Evolutionary conservation across 2,888 invertebrate genomes (phyloP).

Genomic region (Mesochorus sp.): DNA sequence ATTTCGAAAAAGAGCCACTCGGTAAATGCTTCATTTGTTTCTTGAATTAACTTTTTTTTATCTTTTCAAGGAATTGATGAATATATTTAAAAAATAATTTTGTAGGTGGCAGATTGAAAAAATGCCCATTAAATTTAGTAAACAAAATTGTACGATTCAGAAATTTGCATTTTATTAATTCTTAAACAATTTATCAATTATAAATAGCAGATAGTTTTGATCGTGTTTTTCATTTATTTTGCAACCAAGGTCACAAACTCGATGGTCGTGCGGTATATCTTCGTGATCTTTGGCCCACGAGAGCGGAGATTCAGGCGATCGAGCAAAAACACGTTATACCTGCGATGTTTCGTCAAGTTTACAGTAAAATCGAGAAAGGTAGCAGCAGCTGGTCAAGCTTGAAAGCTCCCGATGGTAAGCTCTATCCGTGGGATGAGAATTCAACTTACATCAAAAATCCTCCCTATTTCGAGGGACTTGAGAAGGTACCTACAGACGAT

Average conservation of each 20-base stretch:
- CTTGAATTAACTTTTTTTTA: background rate
- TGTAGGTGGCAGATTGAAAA: too few relatives aligned
- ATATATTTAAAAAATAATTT: too few relatives aligned
- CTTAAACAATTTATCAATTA: too few relatives aligned
- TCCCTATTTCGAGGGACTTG: constrained; percentile 96
- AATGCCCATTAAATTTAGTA: too few relatives aligned
- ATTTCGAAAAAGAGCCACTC: constrained; percentile 94
- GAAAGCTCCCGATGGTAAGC: constrained; percentile 89
- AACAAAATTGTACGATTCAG: too few relatives aligned
- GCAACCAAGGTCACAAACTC: constrained; percentile 71
- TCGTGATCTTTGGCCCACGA: constrained; percentile 97
- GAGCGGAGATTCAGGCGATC: constrained; percentile 93
- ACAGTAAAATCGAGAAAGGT: constrained; percentile 92
- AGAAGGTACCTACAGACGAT: constrained; percentile 77
- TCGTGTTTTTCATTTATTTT: constrained; percentile 1
- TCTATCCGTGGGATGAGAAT: constrained; percentile 95
- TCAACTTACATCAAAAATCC: constrained; percentile 98
- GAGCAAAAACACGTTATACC: constrained; percentile 96
- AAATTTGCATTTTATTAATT: too few relatives aligned
- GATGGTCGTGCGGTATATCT: constrained; percentile 92
- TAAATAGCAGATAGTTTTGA: too few relatives aligned
- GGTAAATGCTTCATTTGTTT: constrained; percentile 83
- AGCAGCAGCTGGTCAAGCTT: constrained; percentile 93
- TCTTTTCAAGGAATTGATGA: background rate
- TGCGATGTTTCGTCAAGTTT: constrained; percentile 97